phyloP scores from a whole-genome alignment of 1,140 invertebrate genomes.

The Anthonomus grandis region DNA sequence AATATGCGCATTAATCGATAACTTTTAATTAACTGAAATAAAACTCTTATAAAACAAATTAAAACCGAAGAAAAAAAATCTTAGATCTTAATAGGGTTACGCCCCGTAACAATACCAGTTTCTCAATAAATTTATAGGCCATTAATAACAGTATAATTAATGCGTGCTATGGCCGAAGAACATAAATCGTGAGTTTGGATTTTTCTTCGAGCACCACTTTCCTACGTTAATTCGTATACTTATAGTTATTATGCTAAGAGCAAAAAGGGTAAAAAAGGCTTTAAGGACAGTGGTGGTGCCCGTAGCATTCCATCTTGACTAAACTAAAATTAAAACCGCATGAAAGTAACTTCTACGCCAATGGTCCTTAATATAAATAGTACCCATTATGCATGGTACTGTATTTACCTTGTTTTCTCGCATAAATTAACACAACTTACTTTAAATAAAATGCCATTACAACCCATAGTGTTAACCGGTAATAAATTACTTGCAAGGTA shows the following conservation, averaged over 20 bases:
- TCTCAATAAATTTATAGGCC: conserved; percentile 17
- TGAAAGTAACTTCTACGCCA: not conserved
- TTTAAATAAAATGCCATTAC: conserved; percentile 27
- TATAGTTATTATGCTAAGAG: conserved; percentile 12
- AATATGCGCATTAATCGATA: no score
- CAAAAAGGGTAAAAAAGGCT: conserved; percentile 2
- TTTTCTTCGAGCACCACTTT: conserved; percentile 18
- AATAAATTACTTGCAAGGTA: conserved; percentile 22
- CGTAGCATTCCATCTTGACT: not conserved
- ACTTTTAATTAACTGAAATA: no score
- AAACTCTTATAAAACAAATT: no score
- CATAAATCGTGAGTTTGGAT: conserved; percentile 16
- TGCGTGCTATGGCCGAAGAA: conserved; percentile 2
- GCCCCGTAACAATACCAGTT: not conserved
- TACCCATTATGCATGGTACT: conserved; percentile 15
- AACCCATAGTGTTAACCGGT: conserved; percentile 21
- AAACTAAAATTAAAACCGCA: not conserved
- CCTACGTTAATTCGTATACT: conserved; percentile 16
- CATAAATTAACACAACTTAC: conserved; percentile 24
- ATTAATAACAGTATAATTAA: conserved; percentile 20
- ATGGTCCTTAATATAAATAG: not conserved
- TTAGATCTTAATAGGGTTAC: no score
- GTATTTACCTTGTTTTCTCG: conserved; percentile 19
- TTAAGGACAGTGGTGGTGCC: not conserved
- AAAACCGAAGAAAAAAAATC: no score